Conservation (phyloP, 2,888 invertebrate genomes). For the Prosopocoilus inquinatus region DNA sequence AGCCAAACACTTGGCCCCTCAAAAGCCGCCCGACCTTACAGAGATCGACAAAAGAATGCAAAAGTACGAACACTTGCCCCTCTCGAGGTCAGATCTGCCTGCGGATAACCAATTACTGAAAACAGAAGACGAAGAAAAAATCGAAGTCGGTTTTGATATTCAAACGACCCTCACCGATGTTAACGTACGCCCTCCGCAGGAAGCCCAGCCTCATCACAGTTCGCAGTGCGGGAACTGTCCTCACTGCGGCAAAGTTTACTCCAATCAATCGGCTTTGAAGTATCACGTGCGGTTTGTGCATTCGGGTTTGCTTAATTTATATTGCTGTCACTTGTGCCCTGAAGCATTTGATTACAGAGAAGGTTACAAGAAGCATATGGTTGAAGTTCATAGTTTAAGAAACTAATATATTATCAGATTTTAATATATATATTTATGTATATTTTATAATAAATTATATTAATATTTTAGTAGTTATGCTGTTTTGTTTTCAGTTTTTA, state of each 20-base stretch:
- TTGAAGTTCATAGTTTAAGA: slow-evolving; percentile 63
- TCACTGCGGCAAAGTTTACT: slow-evolving; percentile 67
- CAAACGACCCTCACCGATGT: slow-evolving; percentile 9
- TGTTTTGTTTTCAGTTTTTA: not conserved
- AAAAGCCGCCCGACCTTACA: slow-evolving; percentile 36
- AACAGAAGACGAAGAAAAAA: slow-evolving; percentile 13
- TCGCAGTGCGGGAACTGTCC: slow-evolving; percentile 63
- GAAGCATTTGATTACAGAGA: slow-evolving; percentile 67
- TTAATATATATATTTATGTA: slow-evolving; percentile 21
- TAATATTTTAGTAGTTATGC: too few relatives aligned
- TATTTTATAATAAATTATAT: slow-evolving; percentile 26
- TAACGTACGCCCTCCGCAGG: slow-evolving; percentile 10
- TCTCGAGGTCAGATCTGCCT: slow-evolving; percentile 3
- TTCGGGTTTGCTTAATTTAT: slow-evolving; percentile 65
- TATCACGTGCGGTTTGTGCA: slow-evolving; percentile 69
- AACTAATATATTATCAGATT: slow-evolving; percentile 48
- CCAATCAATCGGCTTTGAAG: slow-evolving; percentile 68
- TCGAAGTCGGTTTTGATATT: slow-evolving; percentile 16
- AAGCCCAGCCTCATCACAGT: slow-evolving; percentile 43
- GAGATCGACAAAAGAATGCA: slow-evolving; percentile 28
- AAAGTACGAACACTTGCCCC: slow-evolving; percentile 13
- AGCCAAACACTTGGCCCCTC: slow-evolving; percentile 37
- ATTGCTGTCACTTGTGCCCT: slow-evolving; percentile 69
- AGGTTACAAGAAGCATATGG: slow-evolving; percentile 69
- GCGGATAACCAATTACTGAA: slow-evolving; percentile 4